These are phyloP conservation scores for Bothrops jararaca DNA, from an alignment of 2,113 vertebrate genomes.

Conservation along the genomic window DNA sequence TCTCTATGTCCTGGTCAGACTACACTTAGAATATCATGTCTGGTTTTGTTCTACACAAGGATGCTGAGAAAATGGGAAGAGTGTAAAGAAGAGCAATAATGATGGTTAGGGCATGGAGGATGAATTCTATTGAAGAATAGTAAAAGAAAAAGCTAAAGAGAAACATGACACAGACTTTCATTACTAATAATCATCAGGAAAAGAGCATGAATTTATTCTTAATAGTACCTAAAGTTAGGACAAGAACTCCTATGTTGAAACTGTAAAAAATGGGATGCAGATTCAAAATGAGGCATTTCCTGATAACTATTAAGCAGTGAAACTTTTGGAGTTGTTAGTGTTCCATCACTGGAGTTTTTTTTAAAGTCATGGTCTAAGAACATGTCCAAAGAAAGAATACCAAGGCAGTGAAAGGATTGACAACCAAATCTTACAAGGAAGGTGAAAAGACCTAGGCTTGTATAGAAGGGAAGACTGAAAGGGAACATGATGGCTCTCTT, in stretches of 20 bases:
- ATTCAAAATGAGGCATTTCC: not conserved
- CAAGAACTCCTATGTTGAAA: not conserved
- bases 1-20: not conserved
- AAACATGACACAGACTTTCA: not conserved
- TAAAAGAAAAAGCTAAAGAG: not conserved
- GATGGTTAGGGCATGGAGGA: not conserved
- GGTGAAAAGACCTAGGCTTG: not conserved
- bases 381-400: not conserved
- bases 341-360: not conserved
- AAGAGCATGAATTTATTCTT: not conserved
- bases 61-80: not conserved
- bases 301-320: not conserved
- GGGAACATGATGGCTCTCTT: not conserved
- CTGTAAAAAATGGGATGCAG: not conserved
- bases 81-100: not conserved
- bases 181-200: not conserved
- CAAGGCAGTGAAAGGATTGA: not conserved
- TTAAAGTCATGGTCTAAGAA: not conserved
- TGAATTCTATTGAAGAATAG: not conserved
- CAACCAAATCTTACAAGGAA: not conserved
- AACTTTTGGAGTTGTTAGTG: not conserved
- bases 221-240: not conserved
- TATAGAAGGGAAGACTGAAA: not conserved
- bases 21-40: not conserved
- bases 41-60: not conserved